Evolutionary conservation across 1,140 invertebrate species (phyloP), one percentile per base, ranked within the genome.

Genomic region (Cheumatopsyche charites): DNA sequence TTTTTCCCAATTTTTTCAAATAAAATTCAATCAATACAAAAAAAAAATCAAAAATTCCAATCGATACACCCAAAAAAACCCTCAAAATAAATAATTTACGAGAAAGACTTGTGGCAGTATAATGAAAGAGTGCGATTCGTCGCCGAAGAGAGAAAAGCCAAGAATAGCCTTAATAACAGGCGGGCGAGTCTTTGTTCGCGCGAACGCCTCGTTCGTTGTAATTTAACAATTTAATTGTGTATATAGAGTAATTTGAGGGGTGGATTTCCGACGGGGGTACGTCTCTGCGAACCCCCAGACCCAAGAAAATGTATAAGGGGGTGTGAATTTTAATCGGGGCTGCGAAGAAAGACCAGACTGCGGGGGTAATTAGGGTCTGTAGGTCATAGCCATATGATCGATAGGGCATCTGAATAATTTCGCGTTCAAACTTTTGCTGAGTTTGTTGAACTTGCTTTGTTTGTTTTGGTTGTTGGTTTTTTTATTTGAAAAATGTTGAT

Each of bases 141-240:
- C 12, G 29, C 21, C 45, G 12, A n/a, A 21, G 36, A 2, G 17
- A 43, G 43, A 42, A 66, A 21, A 26, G 36, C 43, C 23, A 47
- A 43, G 63, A 66, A 66, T 47, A 63, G 62, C 67, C 23, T 15
- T 68, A 47, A 49, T 69, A 62, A 70, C 55, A 49, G 49, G 66
- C 36, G 42, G 42, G 55, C 6, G 6, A 23, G 63, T 68, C 66
- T 68, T 68, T 68, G 66, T 68, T 55, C 66, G 66, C 68, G 58
- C 68, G 52, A 62, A 70, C 36, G 67, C 69, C 69, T 73, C 73
- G 74, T 76, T 73, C 73, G 74, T 76, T 71, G 71, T 76, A 73
- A 76, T 73, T 76, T 71, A 76, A 73, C 74, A 76, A 76, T 76
- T 76, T 76, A 76, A 76, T 76, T 76, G 74, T 76, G 72, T 73